phyloP scores from a whole-genome alignment of 2,113 vertebrate genomes.

The Periophthalmodon schlosseri region DNA sequence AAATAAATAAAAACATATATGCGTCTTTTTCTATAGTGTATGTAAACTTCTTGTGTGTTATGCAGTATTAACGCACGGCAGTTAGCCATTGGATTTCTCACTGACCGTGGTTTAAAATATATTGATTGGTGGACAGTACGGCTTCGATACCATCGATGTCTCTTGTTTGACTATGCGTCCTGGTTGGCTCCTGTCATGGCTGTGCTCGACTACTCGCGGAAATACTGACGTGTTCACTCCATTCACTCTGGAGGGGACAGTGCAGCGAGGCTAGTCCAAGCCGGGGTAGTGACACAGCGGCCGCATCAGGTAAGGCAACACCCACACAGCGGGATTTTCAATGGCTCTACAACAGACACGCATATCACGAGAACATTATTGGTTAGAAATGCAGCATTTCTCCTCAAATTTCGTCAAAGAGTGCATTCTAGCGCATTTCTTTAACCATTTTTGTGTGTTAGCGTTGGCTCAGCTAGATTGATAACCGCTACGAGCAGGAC shows the following conservation, averaged over 20 bases:
- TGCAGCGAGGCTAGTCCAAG: slow-evolving; percentile 68
- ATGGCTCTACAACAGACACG: neutral
- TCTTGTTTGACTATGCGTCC: slow-evolving; percentile 53
- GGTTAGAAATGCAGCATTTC: neutral
- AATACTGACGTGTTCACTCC: slow-evolving; percentile 78
- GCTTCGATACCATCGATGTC: neutral
- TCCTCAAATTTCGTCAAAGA: neutral
- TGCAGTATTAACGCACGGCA: too few relatives aligned
- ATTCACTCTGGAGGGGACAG: slow-evolving; percentile 58
- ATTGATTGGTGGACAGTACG: too few relatives aligned
- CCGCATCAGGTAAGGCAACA: slow-evolving; percentile 74
- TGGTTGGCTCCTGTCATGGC: slow-evolving; percentile 20
- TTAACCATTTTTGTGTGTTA: slow-evolving; percentile 18
- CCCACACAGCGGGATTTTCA: slow-evolving; percentile 27
- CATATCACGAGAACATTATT: neutral
- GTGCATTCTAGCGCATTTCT: neutral
- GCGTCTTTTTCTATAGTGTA: too few relatives aligned
- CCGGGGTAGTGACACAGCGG: slow-evolving; percentile 78
- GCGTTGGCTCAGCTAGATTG: slow-evolving; percentile 43
- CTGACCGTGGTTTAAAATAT: neutral
- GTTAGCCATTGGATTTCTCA: too few relatives aligned
- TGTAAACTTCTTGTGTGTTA: too few relatives aligned
- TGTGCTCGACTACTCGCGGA: slow-evolving; percentile 55
- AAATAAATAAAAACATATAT: too few relatives aligned
- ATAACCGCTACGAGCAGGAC: slow-evolving; percentile 26